Evolutionary conservation across 2,113 vertebrate species (phyloP), one percentile per base, ranked within the genome.

Genomic region (Vulpes vulpes): DNA sequence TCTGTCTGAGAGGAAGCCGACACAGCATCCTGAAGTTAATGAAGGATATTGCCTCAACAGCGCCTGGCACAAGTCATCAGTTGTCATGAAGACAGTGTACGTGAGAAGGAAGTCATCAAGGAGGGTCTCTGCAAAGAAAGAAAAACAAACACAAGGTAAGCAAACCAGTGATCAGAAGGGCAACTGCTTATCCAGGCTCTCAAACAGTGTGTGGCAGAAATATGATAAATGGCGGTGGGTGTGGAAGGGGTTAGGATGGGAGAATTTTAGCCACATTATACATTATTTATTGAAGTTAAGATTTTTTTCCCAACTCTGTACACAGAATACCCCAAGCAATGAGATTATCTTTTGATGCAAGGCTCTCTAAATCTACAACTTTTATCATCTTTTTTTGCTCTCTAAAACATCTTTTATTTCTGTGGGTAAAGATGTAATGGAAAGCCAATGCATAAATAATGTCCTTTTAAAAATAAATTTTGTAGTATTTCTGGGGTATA

Each of bases 21-120:
- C 27, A 23, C 4, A 7, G 95, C 71, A 8, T 67, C 82, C 95
- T 73, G 55, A 89, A 88, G 95, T 85, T 95, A 96, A 71, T 81
- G 92, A 99, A 99, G 99, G 99, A 99, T 99, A 99, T 99, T 99
- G 99, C 98, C 99, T 99, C 91, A 99, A 98, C 93, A 99, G 99
- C 59, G 99, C 99, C 98, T 99, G 99, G 97, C 99, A 99, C 98
- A 99, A 98, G 98, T 99, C 99, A 94, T 99, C 99, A 0, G 99
- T 99, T 0, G 99, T 99, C 99, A 99, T 99, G 99, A 99, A 99
- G 93, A 99, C 99, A 0, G 99, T 99, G 97, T 99, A 99, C 0
- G 99, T 99, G 98, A 99, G 99, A 93, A 99, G 99, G 98, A 99
- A 99, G 98, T 99, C 99, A 98, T 99, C 99, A 95, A 99, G 99